Evolutionary conservation across 2,888 invertebrate species (phyloP), one percentile per base, ranked within the genome.

Genomic region (Aspidiotus destructor): DNA sequence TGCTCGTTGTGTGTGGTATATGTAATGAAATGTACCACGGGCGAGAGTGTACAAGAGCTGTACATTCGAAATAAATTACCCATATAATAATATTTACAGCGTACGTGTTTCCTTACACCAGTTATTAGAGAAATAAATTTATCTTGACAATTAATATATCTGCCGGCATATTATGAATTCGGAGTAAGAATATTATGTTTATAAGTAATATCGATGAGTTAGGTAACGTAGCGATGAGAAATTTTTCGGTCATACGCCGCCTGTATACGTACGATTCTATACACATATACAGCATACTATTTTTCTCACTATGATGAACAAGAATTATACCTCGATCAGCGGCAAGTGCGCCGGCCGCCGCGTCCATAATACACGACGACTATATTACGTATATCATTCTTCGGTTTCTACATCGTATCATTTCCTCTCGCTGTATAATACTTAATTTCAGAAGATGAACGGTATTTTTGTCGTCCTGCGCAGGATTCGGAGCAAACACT

Each of bases 131-230:
- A 65, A 65, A 65, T 65, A 65, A 65, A 65, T 65, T 58, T 41
- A 57, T 28, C 65, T 65, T 65, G 65, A 65, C 65, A 65, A 65
- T 65, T 65, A 65, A 65, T 65, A 65, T 65, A 65, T 65, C 65
- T 65, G 42, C 41, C 57, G n/a, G 61, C n/a, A 28, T 28, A 28
- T 41, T 60, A 61, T 61, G 44, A 28, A 58, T 28, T 42, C 40
- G 41, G 16, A n/a, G 42, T n/a, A 3, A 5, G 28, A 28, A 61
- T 41, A 61, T 61, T 41, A 61, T 48, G 16, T 41, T 28, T 61
- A 40, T 8, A 16, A 16, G 16, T 28, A 28, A 28, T 54, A 52
- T 42, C 54, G 41, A 54, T 55, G 40, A 40, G 58, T 58, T n/a
- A 16, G 1, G n/a, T 52, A 13, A 52, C n/a, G n/a, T 5, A 7